phyloP scores from a whole-genome alignment of 2,888 invertebrate genomes.

The Eupithecia inturbata region DNA sequence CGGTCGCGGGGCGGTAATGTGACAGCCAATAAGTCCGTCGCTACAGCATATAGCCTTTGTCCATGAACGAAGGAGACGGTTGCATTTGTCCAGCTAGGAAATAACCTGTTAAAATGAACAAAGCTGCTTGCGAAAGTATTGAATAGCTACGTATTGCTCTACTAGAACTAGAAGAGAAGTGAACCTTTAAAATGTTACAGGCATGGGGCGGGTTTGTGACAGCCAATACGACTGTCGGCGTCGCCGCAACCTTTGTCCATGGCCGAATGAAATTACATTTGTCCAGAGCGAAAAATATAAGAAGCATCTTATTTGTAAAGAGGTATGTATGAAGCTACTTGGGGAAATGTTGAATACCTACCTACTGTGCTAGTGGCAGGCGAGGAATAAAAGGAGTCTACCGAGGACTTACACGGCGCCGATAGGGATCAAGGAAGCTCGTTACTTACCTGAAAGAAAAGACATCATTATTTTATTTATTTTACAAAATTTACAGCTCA shows the following conservation, averaged over 20 bases:
- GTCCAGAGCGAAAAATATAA: background rate
- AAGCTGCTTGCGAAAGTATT: no score
- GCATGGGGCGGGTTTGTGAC: no score
- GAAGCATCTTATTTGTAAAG: background rate
- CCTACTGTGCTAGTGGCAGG: background rate
- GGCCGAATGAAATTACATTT: background rate
- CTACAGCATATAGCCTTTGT: conserved; percentile 51
- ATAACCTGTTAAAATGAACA: background rate
- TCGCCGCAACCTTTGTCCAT: no score
- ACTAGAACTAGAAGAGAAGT: no score
- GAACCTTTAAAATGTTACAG: no score
- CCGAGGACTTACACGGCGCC: background rate
- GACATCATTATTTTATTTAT: background rate
- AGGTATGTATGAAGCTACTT: background rate
- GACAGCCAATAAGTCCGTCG: conserved; percentile 85
- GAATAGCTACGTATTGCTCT: no score
- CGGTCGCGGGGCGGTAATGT: conserved; percentile 72
- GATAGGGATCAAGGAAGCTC: background rate
- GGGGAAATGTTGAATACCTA: background rate
- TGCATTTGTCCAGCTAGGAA: background rate
- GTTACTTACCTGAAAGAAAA: background rate
- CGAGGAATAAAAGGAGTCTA: background rate
- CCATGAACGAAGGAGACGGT: conserved; percentile 5
- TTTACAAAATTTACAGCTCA: no score
- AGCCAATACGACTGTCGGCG: no score